These are phyloP conservation scores for Macrocentrus cingulum DNA, from an alignment of 1,140 invertebrate species.

Conservation along the genomic window DNA sequence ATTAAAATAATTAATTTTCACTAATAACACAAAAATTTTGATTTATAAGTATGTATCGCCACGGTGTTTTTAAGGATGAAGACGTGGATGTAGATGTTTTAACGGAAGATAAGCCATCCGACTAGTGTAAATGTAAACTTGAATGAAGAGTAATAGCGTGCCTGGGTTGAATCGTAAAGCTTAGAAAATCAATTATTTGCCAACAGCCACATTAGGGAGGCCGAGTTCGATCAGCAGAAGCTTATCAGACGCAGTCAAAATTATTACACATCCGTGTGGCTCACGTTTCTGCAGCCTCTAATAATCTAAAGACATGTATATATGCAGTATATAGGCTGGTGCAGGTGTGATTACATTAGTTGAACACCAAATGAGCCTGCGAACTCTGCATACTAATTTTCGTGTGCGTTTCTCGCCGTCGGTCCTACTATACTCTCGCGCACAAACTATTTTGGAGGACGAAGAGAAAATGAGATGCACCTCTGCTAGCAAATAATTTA, in stretches of 20 bases:
- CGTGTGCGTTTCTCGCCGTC: not conserved
- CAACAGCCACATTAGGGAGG: not conserved
- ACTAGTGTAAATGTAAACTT: not conserved
- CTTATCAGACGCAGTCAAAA: too few relatives aligned
- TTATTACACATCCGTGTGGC: too few relatives aligned
- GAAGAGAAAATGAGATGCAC: too few relatives aligned
- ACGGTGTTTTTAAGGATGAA: too few relatives aligned
- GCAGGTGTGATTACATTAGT: not conserved
- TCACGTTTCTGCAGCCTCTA: not conserved
- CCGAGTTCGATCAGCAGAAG: not conserved
- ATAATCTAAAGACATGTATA: not conserved
- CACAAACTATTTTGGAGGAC: not conserved
- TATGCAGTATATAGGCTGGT: too few relatives aligned
- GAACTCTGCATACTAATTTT: constrained; percentile 18
- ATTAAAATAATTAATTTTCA: too few relatives aligned
- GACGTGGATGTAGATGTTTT: too few relatives aligned
- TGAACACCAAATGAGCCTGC: not conserved
- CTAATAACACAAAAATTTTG: too few relatives aligned
- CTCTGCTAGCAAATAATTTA: constrained; percentile 10
- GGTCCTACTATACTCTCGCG: too few relatives aligned
- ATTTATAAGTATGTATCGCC: too few relatives aligned
- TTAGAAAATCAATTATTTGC: constrained; percentile 12
- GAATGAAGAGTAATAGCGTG: constrained; percentile 4
- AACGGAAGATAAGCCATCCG: too few relatives aligned
- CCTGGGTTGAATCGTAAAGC: not conserved